A percentile compares a stretch with the other conserved stretches of the same genome.
phyloP scores from a whole-genome alignment of 92 coral and sea anemone species.

The Bergia puertoricense region DNA sequence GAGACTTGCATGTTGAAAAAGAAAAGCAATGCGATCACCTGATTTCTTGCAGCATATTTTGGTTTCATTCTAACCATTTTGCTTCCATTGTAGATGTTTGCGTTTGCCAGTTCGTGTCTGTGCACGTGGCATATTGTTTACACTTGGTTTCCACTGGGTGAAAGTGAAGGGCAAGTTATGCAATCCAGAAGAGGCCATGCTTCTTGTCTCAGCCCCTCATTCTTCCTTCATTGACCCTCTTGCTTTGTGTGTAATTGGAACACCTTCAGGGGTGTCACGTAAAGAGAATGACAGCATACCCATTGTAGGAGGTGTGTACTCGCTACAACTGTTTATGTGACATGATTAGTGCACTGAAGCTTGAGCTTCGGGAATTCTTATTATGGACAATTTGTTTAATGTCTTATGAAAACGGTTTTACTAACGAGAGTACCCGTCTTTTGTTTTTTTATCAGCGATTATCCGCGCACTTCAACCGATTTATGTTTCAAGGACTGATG shows the following conservation, averaged over 20 bases:
- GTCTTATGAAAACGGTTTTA: too few species aligned
- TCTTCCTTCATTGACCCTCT: slow-evolving; percentile 76
- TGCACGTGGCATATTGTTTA: slow-evolving; percentile 75
- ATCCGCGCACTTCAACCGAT: slow-evolving; percentile 70
- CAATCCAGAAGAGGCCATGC: slow-evolving; percentile 74
- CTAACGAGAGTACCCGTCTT: background rate
- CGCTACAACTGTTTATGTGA: background rate
- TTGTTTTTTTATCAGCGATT: slow-evolving; percentile 45
- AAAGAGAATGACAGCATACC: slow-evolving; percentile 79
- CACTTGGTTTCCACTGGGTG: slow-evolving; percentile 83
- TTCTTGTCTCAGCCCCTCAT: slow-evolving; percentile 77
- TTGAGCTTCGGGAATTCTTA: background rate
- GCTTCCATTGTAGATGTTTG: slow-evolving; percentile 38
- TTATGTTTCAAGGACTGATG: slow-evolving; percentile 80
- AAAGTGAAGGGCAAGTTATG: slow-evolving; percentile 73
- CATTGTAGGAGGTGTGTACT: slow-evolving; percentile 65
- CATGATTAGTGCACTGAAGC: background rate
- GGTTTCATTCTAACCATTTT: background rate
- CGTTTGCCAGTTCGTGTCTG: slow-evolving; percentile 60
- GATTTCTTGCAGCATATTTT: background rate
- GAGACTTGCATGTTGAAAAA: too few species aligned
- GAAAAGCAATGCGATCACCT: background rate
- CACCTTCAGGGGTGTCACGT: slow-evolving; percentile 69
- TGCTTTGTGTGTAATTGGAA: slow-evolving; percentile 63
- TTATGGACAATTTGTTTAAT: too few species aligned